Conservation (phyloP, 1,140 invertebrate genomes). For the Dryas iulia region DNA sequence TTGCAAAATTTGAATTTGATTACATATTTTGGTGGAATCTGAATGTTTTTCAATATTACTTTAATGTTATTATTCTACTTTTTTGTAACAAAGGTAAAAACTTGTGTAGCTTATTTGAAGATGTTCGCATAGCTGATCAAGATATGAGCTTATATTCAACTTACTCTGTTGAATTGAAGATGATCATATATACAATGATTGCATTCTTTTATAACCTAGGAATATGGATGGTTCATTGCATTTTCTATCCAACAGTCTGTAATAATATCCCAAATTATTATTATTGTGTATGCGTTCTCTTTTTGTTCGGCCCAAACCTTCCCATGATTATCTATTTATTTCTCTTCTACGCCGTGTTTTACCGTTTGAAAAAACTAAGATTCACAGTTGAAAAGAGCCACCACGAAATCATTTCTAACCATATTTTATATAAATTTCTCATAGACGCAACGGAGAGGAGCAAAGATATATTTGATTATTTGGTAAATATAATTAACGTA, state of each 20-base stretch:
- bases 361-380: neutral
- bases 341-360: neutral
- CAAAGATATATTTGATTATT: neutral
- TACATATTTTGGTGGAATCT: neutral
- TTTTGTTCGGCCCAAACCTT: neutral
- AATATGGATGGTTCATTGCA: neutral
- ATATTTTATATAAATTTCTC: neutral
- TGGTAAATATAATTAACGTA: neutral
- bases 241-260: neutral
- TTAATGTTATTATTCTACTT: neutral
- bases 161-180: neutral
- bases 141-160: neutral
- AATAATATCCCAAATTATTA: neutral
- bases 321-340: neutral
- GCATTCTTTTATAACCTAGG: neutral
- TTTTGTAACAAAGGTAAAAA: neutral
- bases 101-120: neutral
- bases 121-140: neutral
- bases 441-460: neutral
- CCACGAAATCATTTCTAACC: neutral
- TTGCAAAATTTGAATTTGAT: neutral
- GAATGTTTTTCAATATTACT: neutral
- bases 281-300: neutral
- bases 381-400: neutral
- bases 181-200: neutral